Evolutionary conservation across 1,140 invertebrate species (phyloP), one percentile per base, ranked within the genome.

Genomic region (Homalodisca vitripennis): DNA sequence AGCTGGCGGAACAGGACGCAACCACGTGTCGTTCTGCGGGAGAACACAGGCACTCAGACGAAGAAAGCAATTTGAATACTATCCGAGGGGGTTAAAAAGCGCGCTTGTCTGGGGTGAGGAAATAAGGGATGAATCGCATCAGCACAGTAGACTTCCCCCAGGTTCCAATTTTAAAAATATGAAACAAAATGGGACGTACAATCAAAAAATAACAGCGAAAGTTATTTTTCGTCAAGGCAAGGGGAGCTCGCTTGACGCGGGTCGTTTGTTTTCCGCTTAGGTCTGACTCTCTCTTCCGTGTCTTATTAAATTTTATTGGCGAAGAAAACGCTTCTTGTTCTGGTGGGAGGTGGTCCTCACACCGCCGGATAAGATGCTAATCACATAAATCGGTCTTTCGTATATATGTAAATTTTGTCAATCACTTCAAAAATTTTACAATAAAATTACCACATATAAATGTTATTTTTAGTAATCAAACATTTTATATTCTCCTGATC

Each of bases 81-180:
- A 66, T 66, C 63, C 32, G 63, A 66, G 63, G 63, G 62, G 62
- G 63, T 47, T 66, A 66, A 66, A 66, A 66, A n/a, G 60, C 60
- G 26, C n/a, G 63, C 26, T 12, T 60, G 55, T 60, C 29, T 60
- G 24, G 55, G 55, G 55, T 29, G 55, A 3, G 10, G 55, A 60
- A 29, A 29, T 30, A 27, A 27, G 32, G 63, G 63, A 46, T 64
- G 32, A 64, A 31, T 64, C 41, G 63, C 63, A 66, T 66, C 32
- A 66, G 32, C 13, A 31, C 63, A 66, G 63, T 66, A 66, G 63
- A 47, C 63, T 46, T 66, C 32, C 63, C 63, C 32, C 63, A 12
- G 62, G 29, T 66, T 66, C 67, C 67, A 69, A 69, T 69, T 69
- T 69, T 32, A 69, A 69, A 68, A 69, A 69, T 69, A 69, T 69